Evolutionary conservation across 1,140 invertebrate genomes (phyloP).

Genomic region (Vanessa atalanta): DNA sequence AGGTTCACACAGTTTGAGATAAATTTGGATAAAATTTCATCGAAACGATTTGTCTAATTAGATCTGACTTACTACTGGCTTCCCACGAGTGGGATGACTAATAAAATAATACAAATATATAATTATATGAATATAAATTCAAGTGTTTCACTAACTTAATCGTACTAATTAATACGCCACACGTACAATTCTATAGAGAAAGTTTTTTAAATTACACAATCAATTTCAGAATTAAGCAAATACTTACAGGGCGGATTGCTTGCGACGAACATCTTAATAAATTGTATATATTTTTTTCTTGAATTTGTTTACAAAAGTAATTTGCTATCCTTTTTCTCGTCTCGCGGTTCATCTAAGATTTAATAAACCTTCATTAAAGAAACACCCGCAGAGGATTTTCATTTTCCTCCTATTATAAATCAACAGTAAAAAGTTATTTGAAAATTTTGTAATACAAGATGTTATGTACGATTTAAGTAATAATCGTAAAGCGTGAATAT

Average conservation of each 20-base stretch:
- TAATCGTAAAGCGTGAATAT: background rate
- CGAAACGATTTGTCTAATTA: too few relatives aligned
- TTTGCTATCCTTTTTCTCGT: constrained; percentile 24
- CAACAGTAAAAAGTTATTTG: constrained; percentile 12
- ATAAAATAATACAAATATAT: too few relatives aligned
- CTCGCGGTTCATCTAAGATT: constrained; percentile 16
- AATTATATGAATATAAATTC: too few relatives aligned
- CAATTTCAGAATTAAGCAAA: background rate
- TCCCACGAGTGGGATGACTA: too few relatives aligned
- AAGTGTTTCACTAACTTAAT: too few relatives aligned
- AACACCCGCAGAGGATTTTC: constrained; percentile 7
- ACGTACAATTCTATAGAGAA: too few relatives aligned
- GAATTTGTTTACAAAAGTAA: constrained; percentile 25
- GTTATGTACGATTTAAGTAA: background rate
- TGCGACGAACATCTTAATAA: background rate
- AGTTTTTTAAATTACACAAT: background rate
- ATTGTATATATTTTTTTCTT: constrained; percentile 29
- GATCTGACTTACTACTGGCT: too few relatives aligned
- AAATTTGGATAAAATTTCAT: too few relatives aligned
- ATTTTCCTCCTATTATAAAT: constrained; percentile 12
- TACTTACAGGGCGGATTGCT: background rate
- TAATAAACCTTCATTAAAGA: constrained; percentile 25
- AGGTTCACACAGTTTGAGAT: too few relatives aligned
- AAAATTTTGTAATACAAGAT: too few relatives aligned
- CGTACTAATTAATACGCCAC: too few relatives aligned